phyloP scores from a whole-genome alignment of 2,888 invertebrate species.

The Amorpha juglandis region DNA sequence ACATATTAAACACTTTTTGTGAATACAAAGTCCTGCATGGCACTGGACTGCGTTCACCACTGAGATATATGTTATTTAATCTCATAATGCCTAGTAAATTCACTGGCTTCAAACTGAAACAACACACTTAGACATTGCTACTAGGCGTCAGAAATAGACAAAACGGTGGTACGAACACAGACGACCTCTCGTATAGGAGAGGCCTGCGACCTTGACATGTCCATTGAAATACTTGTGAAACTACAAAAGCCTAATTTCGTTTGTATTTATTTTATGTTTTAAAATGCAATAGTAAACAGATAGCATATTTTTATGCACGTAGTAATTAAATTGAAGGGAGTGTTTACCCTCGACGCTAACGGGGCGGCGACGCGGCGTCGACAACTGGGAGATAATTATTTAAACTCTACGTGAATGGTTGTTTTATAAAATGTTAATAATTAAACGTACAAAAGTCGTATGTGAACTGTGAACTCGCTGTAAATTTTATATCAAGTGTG shows the following conservation, averaged over 20 bases:
- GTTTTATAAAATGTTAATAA: slow-evolving; percentile 10
- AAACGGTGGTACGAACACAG: too few relatives aligned
- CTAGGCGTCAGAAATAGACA: too few relatives aligned
- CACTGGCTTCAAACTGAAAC: too few relatives aligned
- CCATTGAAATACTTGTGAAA: background rate
- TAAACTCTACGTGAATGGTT: background rate
- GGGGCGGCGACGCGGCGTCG: background rate
- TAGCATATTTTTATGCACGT: slow-evolving; percentile 11
- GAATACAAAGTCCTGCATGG: too few relatives aligned
- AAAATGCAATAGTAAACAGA: background rate
- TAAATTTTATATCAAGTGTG: background rate
- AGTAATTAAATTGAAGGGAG: slow-evolving; percentile 18
- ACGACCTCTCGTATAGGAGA: too few relatives aligned
- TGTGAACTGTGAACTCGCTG: background rate
- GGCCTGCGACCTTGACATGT: too few relatives aligned
- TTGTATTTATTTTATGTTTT: background rate
- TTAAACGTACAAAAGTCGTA: background rate
- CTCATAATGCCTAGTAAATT: too few relatives aligned
- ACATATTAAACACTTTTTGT: too few relatives aligned
- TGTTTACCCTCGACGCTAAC: background rate
- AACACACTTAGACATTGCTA: too few relatives aligned
- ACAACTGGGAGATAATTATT: background rate
- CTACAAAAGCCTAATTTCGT: background rate
- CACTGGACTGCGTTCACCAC: too few relatives aligned
- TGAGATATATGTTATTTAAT: too few relatives aligned